Evolutionary conservation across 2,113 vertebrate genomes (phyloP).

Genomic region (Sphaerodactylus townsendi): DNA sequence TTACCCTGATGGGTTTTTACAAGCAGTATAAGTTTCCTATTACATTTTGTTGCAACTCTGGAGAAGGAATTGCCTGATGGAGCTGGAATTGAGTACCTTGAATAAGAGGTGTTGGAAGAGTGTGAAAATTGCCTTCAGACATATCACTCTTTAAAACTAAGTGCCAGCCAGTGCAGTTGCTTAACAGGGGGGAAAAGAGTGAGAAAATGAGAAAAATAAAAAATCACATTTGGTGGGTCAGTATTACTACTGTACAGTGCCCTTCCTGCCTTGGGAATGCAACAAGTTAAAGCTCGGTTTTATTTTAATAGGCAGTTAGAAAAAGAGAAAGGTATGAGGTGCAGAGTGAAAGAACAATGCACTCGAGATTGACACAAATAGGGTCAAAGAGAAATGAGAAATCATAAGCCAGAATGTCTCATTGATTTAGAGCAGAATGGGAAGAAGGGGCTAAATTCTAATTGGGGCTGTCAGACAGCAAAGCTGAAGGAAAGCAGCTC

Average conservation of each 20-base stretch:
- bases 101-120: not conserved
- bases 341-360: not conserved
- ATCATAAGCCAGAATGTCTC: not conserved
- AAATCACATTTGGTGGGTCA: not conserved
- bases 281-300: constrained; percentile 5
- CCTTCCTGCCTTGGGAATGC: constrained; percentile 3
- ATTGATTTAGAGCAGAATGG: not conserved
- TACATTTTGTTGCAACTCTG: constrained; percentile 15
- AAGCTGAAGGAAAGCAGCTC: not conserved
- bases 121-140: not conserved
- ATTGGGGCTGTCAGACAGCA: not conserved
- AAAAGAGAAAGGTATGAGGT: not conserved
- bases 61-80: constrained; percentile 6
- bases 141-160: not conserved
- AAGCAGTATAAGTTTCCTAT: constrained; percentile 4
- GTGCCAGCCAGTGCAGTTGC: not conserved
- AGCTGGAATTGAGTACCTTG: not conserved
- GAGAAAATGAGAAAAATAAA: constrained; percentile 3
- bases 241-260: not conserved
- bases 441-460: not conserved
- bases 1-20: constrained; percentile 10
- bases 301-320: constrained; percentile 14
- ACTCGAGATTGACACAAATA: not conserved
- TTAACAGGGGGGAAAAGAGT: not conserved
- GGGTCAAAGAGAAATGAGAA: constrained; percentile 5